Percentiles rank a stretch among this genome's conserved stretches.
Conservation (phyloP, 2,113 vertebrate species). For the Phyllopteryx taeniolatus region DNA sequence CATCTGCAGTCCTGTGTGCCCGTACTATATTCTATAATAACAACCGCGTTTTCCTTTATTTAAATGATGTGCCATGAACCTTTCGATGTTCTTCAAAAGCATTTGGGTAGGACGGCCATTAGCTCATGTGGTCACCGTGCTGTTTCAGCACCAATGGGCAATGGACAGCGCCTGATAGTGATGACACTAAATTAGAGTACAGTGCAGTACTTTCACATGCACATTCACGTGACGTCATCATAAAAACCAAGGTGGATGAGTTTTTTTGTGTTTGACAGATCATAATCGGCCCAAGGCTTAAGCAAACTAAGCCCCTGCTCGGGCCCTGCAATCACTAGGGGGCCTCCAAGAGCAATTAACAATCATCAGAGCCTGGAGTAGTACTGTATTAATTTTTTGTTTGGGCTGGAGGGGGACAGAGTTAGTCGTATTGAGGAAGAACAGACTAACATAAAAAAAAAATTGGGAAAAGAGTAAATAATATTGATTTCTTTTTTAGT, state of each 20-base stretch:
- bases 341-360: not conserved
- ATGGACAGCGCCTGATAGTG: conserved; percentile 67
- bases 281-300: not conserved
- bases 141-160: conserved; percentile 71
- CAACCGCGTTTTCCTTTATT: not conserved
- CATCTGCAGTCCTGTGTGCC: no score
- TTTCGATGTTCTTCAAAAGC: not conserved
- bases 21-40: not conserved
- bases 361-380: not conserved
- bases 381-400: not conserved
- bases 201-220: not conserved
- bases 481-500: no score
- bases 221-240: not conserved
- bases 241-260: not conserved
- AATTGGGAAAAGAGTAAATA: no score
- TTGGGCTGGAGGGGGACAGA: not conserved
- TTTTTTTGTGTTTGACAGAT: not conserved
- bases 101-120: not conserved
- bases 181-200: conserved; percentile 9
- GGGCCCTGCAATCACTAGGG: conserved; percentile 3
- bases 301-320: not conserved
- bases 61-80: not conserved
- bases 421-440: no score
- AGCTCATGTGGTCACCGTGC: conserved; percentile 41
- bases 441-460: no score